A percentile compares a stretch with the other conserved stretches of the same genome.
Evolutionary conservation across 2,113 vertebrate genomes (phyloP).

Genomic region (Seriola quinqueradiata): DNA sequence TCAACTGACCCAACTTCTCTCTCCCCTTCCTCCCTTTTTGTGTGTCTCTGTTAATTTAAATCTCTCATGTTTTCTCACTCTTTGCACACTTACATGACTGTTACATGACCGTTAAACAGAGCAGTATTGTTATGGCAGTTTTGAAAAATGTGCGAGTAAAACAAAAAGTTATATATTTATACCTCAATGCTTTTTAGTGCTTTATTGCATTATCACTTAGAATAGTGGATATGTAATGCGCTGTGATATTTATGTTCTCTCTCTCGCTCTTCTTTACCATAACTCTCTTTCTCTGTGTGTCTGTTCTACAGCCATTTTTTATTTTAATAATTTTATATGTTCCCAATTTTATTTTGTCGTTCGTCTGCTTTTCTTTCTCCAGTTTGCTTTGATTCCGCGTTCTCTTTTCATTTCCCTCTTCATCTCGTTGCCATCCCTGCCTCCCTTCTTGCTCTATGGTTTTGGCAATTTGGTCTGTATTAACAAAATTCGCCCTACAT

Average conservation of each 20-base stretch:
- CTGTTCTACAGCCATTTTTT: not conserved
- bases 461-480: slow-evolving; percentile 18
- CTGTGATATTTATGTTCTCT: slow-evolving; percentile 15
- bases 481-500: slow-evolving; percentile 7
- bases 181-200: slow-evolving; percentile 20
- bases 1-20: slow-evolving; percentile 29
- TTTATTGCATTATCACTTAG: slow-evolving; percentile 31
- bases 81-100: too few species aligned
- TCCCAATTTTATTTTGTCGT: slow-evolving; percentile 25
- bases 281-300: slow-evolving; percentile 10
- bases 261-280: not conserved
- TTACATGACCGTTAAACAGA: slow-evolving; percentile 38
- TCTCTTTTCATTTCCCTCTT: not conserved
- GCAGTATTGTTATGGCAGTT: slow-evolving; percentile 26
- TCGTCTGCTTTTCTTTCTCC: not conserved
- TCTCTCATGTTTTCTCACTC: not conserved
- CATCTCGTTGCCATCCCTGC: not conserved
- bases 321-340: slow-evolving; percentile 16
- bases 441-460: not conserved
- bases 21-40: not conserved
- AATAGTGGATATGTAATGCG: slow-evolving; percentile 13
- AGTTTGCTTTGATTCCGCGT: slow-evolving; percentile 11
- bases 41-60: slow-evolving; percentile 35
- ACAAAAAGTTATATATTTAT: slow-evolving; percentile 12
- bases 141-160: slow-evolving; percentile 9